Base-by-base conservation (phyloP, 2,888 invertebrate genomes). In the Colletes collaris region DNA sequence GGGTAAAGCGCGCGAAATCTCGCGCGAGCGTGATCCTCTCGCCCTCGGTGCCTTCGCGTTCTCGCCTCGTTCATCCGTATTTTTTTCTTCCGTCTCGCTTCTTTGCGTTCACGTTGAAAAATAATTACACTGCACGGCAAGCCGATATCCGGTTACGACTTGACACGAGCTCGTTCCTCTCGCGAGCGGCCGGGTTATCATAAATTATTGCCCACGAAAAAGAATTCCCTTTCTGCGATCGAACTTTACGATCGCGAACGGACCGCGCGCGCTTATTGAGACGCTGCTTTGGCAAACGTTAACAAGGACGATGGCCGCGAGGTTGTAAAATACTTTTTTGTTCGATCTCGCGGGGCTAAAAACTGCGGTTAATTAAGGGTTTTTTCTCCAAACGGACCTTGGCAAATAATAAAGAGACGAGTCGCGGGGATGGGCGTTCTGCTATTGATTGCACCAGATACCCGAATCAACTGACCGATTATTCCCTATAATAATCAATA, bases 91-190 rank as follows among this genome's bases (percentile, higher is more conserved):
- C 6, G 19, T 8, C 16, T 50, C 11, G 10, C 59, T n/a, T 49
- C 46, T 11, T 35, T 40, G 27, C 44, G 35, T 69, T 35, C 40
- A 3, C 62, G 76, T 70, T 63, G 60, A 53, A 59, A 82, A 84
- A 83, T 86, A 87, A 86, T 86, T 86, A 80, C 64, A 73, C 56
- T 60, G 58, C 16, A 1, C 64, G 63, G 58, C 40, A 44, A 56
- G 58, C 62, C 65, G 65, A 80, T 81, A 76, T 82, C 65, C 75
- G 77, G 71, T 78, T 71, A 74, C 74, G 58, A 50, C 82, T 64
- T 77, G 82, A 78, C 78, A 69, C 66, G 62, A 65, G 69, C 69
- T 59, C 72, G 49, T 63, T 58, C 53, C 46, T 71, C 69, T 58
- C 35, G 60, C 53, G 49, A 11, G 49, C 8, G 55, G 46, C 6